Percentiles rank a stretch among this genome's conserved stretches.
These are phyloP conservation scores for Drosophila mimetica DNA, from an alignment of 2,888 invertebrate genomes.

Conservation along the genomic window DNA sequence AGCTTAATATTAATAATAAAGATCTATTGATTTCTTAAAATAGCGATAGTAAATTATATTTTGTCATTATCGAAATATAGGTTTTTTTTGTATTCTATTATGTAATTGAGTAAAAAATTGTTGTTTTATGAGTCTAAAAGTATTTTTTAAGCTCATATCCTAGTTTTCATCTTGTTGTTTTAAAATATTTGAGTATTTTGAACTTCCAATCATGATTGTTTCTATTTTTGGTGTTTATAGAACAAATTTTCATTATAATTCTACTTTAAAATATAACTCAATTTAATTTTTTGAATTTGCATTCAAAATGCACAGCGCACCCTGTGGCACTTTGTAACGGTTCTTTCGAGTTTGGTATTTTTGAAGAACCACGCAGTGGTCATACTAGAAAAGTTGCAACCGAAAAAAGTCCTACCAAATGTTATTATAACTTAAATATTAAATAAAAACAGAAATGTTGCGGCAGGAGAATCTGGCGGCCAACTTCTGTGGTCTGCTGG, in stretches of 20 bases:
- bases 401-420: conserved; percentile 12
- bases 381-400: conserved; percentile 4
- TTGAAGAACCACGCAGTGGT: neutral
- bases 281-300: neutral
- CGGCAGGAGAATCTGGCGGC: conserved; percentile 84
- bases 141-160: too few species aligned
- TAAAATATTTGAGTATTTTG: too few species aligned
- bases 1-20: neutral
- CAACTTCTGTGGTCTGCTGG: conserved; percentile 83
- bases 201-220: too few species aligned
- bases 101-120: too few species aligned
- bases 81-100: too few species aligned
- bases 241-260: neutral
- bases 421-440: conserved; percentile 26
- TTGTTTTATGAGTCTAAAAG: too few species aligned
- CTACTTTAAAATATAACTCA: too few species aligned
- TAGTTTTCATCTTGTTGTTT: too few species aligned
- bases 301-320: neutral
- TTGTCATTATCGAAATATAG: too few species aligned
- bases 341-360: neutral
- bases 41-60: too few species aligned
- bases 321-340: neutral
- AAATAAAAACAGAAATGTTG: conserved; percentile 75
- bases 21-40: too few species aligned
- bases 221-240: neutral